These are phyloP conservation scores for Pardosa pseudoannulata DNA, from an alignment of 2,888 invertebrate genomes.

Conservation along the genomic window DNA sequence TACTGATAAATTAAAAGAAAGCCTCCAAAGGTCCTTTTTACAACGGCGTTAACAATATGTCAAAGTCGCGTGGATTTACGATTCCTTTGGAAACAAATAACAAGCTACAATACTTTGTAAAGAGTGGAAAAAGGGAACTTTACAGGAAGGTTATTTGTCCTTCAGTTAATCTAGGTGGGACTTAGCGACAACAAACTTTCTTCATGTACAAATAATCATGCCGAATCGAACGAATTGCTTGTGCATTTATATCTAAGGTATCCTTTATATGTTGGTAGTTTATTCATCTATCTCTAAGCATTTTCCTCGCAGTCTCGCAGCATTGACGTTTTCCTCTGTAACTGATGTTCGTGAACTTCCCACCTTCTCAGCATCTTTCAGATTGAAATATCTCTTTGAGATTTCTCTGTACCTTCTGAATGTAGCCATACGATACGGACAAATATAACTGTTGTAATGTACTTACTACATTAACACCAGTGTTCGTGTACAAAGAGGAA, in stretches of 20 bases:
- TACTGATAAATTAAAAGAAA: no score
- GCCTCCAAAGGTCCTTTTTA: no score
- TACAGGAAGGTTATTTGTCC: neutral
- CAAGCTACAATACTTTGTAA: no score
- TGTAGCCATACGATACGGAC: neutral
- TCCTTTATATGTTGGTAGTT: neutral
- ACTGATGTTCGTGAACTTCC: neutral
- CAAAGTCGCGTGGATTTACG: no score
- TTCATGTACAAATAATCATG: neutral
- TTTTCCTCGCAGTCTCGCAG: neutral
- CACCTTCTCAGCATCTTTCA: neutral
- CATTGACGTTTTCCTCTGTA: neutral
- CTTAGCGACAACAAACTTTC: neutral
- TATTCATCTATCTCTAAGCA: neutral
- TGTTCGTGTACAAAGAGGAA: no score
- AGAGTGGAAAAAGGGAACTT: no score
- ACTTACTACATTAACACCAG: no score
- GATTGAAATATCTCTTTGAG: neutral
- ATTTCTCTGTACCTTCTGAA: neutral
- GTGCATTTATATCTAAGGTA: neutral
- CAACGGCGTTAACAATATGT: no score
- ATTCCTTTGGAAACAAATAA: no score
- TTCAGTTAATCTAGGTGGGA: slow-evolving; percentile 12
- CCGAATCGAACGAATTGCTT: neutral
- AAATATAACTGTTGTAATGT: no score